Conservation (phyloP, 2,888 invertebrate species). For the Lepas anatifera region DNA sequence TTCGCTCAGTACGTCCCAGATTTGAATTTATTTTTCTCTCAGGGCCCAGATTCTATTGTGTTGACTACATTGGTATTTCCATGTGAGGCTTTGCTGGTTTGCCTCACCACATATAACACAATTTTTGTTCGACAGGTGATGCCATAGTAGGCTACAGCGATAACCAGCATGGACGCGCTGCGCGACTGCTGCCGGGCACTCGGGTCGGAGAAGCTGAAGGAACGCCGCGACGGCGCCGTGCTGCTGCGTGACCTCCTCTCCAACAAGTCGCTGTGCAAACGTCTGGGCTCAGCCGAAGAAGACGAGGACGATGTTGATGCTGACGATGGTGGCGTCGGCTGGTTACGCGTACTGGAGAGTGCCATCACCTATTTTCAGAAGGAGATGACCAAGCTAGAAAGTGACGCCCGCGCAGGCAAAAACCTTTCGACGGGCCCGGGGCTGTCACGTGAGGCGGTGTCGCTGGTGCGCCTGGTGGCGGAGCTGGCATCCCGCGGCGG, state of each 20-base stretch:
- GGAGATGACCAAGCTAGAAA: background rate
- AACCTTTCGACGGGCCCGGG: background rate
- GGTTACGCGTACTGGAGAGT: background rate
- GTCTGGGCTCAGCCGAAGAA: background rate
- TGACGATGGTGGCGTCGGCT: background rate
- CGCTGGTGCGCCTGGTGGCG: background rate
- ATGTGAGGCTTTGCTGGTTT: background rate
- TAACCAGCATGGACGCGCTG: background rate
- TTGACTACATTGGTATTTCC: background rate
- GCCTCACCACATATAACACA: too few relatives aligned
- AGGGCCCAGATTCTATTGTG: background rate
- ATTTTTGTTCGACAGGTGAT: background rate
- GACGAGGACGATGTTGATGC: too few relatives aligned
- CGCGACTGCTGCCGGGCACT: background rate
- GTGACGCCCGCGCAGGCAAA: background rate
- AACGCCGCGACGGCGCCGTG: background rate
- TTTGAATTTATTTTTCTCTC: background rate
- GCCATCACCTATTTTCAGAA: background rate
- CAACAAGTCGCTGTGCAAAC: background rate
- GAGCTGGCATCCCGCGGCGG: background rate
- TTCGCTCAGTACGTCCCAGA: background rate
- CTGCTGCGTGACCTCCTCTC: background rate
- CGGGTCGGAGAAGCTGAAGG: background rate
- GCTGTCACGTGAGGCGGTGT: background rate
- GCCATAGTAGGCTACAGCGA: background rate